These are phyloP conservation scores for Eurytoma adleriae DNA, from an alignment of 2,888 invertebrate species.

Conservation along the genomic window DNA sequence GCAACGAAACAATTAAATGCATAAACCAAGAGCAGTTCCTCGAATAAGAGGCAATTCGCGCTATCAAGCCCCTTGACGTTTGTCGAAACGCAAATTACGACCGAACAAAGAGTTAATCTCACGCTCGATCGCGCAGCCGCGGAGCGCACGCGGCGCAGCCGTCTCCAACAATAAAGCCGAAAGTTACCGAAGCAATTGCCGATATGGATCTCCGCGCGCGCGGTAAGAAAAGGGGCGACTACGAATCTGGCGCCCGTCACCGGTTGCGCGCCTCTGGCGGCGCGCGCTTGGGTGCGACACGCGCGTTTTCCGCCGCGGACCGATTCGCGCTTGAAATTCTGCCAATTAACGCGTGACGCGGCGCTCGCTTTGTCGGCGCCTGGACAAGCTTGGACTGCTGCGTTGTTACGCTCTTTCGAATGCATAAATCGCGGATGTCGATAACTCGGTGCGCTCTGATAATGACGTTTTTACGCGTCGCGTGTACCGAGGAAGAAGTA, in stretches of 20 bases:
- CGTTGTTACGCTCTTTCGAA: background rate
- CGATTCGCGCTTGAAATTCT: constrained; percentile 23
- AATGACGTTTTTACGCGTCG: background rate
- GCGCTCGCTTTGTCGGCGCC: background rate
- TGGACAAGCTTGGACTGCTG: background rate
- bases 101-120: constrained; percentile 37
- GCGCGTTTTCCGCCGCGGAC: constrained; percentile 4
- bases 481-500: background rate
- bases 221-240: no score
- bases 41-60: background rate
- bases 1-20: background rate
- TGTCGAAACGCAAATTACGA: constrained; percentile 6
- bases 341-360: constrained; percentile 33
- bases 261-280: background rate
- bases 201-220: constrained; percentile 26
- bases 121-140: constrained; percentile 35
- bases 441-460: background rate
- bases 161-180: background rate
- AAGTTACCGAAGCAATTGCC: constrained; percentile 27
- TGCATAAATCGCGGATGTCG: background rate
- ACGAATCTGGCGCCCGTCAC: no score
- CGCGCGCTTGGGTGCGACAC: constrained; percentile 19
- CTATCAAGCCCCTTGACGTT: background rate
- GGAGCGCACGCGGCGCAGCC: background rate
- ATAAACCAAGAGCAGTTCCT: background rate